Percentiles rank a stretch among this genome's conserved stretches.
Evolutionary conservation across 2,113 vertebrate genomes (phyloP).

Genomic region (Gopherus flavomarginatus): DNA sequence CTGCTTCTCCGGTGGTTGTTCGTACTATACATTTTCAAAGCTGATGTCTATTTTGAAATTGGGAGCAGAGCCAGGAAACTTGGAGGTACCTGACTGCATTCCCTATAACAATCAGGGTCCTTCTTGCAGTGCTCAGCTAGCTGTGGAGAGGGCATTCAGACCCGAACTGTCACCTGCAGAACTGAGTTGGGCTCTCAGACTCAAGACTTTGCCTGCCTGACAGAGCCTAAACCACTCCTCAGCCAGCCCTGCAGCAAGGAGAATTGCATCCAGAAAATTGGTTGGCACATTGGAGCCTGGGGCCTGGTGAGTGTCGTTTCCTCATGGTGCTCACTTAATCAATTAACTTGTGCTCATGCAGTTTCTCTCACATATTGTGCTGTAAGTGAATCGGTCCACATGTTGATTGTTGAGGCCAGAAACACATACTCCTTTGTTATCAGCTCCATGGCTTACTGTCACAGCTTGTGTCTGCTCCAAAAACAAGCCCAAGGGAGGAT

Average conservation of each 20-base stretch:
- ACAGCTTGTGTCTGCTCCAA: constrained; percentile 26
- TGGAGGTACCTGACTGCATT: not conserved
- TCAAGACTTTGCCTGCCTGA: constrained; percentile 81
- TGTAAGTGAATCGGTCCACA: not conserved
- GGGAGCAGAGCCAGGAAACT: not conserved
- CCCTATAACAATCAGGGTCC: not conserved
- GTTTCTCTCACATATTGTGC: not conserved
- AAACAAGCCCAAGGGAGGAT: constrained; percentile 47
- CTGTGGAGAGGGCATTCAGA: constrained; percentile 89
- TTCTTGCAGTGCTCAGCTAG: constrained; percentile 89
- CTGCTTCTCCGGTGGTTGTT: not conserved
- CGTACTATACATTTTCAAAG: not conserved
- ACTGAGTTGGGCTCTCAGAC: constrained; percentile 75
- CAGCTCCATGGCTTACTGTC: not conserved
- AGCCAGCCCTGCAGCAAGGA: constrained; percentile 81
- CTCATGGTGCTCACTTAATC: accelerated
- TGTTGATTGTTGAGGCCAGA: not conserved
- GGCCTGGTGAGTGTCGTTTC: constrained; percentile 83
- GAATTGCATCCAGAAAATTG: constrained; percentile 78
- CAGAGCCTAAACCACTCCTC: constrained; percentile 73
- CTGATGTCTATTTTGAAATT: not conserved
- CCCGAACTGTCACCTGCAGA: constrained; percentile 83
- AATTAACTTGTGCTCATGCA: not conserved
- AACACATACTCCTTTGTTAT: constrained; percentile 18
- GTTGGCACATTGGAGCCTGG: constrained; percentile 91